Percentiles rank a stretch among this genome's conserved stretches.
Conservation (phyloP, 2,888 invertebrate species). For the Scotopteryx bipunctaria region DNA sequence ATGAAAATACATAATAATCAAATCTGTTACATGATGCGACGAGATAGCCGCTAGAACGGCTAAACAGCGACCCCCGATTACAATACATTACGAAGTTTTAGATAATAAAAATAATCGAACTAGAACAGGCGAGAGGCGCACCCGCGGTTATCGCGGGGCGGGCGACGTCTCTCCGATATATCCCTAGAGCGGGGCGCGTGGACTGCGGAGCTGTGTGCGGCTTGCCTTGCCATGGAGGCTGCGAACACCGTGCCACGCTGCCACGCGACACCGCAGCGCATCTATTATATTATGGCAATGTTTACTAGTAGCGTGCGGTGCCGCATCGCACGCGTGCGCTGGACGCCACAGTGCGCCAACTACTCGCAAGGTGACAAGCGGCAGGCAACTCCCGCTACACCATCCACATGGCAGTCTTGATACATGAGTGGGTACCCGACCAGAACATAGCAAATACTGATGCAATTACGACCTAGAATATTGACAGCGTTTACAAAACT, state of each 20-base stretch:
- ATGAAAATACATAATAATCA: constrained; percentile 57
- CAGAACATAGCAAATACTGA: constrained; percentile 26
- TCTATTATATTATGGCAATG: constrained; percentile 27
- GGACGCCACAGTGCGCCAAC: not conserved
- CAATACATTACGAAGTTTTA: constrained; percentile 65
- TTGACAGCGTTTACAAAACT: constrained; percentile 16
- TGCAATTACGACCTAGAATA: constrained; percentile 14
- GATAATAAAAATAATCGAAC: constrained; percentile 76
- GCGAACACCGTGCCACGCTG: constrained; percentile 5
- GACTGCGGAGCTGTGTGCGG: constrained; percentile 10
- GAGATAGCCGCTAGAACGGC: constrained; percentile 37
- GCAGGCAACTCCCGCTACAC: constrained; percentile 16
- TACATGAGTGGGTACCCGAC: constrained; percentile 30
- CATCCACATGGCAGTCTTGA: constrained; percentile 32
- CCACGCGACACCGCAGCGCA: constrained; percentile 12
- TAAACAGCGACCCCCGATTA: constrained; percentile 51
- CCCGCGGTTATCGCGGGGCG: constrained; percentile 8
- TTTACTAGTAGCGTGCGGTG: constrained; percentile 17
- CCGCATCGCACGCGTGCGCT: constrained; percentile 9
- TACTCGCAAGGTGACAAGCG: constrained; percentile 14
- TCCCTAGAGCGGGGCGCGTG: constrained; percentile 26
- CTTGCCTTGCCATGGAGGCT: constrained; percentile 10
- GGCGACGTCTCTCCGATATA: constrained; percentile 21
- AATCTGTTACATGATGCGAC: constrained; percentile 46
- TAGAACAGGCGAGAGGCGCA: constrained; percentile 38